Evolutionary conservation across 2,888 invertebrate species (phyloP).

Genomic region (Lacanobia oleracea): DNA sequence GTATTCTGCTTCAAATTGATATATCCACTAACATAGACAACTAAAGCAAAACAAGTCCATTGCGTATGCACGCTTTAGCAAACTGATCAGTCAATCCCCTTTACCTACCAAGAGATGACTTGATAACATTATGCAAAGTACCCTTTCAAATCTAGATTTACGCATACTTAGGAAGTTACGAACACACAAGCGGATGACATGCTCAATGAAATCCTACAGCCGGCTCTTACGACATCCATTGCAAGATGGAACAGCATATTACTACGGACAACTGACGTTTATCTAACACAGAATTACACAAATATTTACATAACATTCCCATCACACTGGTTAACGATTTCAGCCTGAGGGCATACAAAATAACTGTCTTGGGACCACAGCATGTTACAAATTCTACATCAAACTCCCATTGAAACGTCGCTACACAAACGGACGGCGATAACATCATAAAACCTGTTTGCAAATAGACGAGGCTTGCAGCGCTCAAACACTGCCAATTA

Average conservation of each 20-base stretch:
- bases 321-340: slow-evolving; percentile 45
- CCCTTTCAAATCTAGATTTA: slow-evolving; percentile 32
- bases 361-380: slow-evolving; percentile 32
- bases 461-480: slow-evolving; percentile 56
- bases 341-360: slow-evolving; percentile 48
- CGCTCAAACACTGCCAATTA: slow-evolving; percentile 67
- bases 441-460: slow-evolving; percentile 65
- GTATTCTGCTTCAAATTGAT: not conserved
- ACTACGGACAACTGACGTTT: slow-evolving; percentile 29
- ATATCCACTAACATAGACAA: not conserved
- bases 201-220: slow-evolving; percentile 40
- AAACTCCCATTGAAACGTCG: slow-evolving; percentile 60
- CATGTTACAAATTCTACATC: slow-evolving; percentile 52
- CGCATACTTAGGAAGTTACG: slow-evolving; percentile 26
- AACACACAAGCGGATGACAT: slow-evolving; percentile 32
- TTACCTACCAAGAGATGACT: not conserved
- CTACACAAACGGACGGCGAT: slow-evolving; percentile 58
- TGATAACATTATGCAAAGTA: slow-evolving; percentile 32
- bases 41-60: not conserved
- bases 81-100: slow-evolving; percentile 28
- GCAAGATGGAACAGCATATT: slow-evolving; percentile 26
- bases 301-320: slow-evolving; percentile 55
- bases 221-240: slow-evolving; percentile 33
- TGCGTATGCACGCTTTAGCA: slow-evolving; percentile 28
- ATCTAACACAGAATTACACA: slow-evolving; percentile 41